Base-by-base conservation (phyloP, 2,888 invertebrate genomes). In the Oligia strigilis region DNA sequence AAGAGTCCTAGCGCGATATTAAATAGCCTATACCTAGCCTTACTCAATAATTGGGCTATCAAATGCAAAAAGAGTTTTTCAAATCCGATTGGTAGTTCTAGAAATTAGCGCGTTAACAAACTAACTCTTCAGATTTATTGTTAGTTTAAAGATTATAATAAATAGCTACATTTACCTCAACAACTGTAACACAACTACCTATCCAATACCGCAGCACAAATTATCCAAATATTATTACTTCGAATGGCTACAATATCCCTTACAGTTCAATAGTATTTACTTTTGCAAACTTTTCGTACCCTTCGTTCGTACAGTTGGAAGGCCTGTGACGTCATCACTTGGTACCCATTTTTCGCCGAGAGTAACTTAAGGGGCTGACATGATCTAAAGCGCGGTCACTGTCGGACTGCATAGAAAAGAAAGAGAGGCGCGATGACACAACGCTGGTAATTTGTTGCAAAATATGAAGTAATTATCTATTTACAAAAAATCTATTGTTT, bases 331-430 rank as follows among this genome's bases (percentile, higher is more conserved):
- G 82, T 82, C 78, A 80, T 79, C 67, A 80, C 40, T 73, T 65
- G 58, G 72, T 55, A 64, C 64, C 67, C 79, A 81, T 85, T 85
- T 80, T 74, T 76, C 78, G 49, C 73, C 58, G 72, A 52, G 75
- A 77, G 65, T 79, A 87, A 88, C 76, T 87, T 81, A 72, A 70
- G 73, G 69, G 85, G 85, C 87, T 88, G 1, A 29, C 29, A 29
- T 29, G 29, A 29, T 29, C 29, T 29, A 29, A 29, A 29, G 29
- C 29, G 29, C 29, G 29, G 29, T 29, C 29, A 29, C 29, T 29
- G 29, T 29, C 29, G 1, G 29, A 29, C 29, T 29, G 29, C 29
- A 29, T 29, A 29, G 29, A 29, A 29, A 29, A 29, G 29, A 29
- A 29, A 29, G 29, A 29, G 29, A 29, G 1, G 1, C 29, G 29